These are phyloP conservation scores for Styela clava DNA, from an alignment of 23 tunicate genomes.

Conservation along the genomic window DNA sequence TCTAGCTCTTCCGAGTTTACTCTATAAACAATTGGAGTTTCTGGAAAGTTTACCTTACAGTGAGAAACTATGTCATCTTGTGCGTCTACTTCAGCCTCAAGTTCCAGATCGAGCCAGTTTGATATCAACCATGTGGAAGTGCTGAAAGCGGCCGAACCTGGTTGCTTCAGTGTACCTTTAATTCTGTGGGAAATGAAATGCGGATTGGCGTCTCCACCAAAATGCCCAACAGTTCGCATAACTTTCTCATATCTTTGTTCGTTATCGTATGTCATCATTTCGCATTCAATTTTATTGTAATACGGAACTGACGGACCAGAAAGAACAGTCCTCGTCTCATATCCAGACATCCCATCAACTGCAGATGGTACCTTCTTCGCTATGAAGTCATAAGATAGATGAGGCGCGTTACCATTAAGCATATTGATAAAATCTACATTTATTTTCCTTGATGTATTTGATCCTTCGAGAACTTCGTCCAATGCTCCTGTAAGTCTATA, in stretches of 20 bases:
- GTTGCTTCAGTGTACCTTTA: neutral
- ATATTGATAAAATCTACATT: neutral
- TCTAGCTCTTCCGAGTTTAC: too few relatives aligned
- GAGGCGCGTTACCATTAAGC: neutral
- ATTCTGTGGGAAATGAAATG: constrained; percentile 2
- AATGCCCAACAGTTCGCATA: neutral
- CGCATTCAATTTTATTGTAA: neutral
- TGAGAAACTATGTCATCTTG: neutral
- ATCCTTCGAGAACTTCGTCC: neutral
- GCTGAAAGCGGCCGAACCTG: neutral
- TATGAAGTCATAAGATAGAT: neutral
- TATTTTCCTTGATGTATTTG: neutral
- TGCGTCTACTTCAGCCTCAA: neutral
- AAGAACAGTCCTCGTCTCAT: neutral
- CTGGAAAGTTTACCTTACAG: neutral
- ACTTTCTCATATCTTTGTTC: constrained; percentile 10
- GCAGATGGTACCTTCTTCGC: neutral
- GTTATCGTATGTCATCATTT: constrained; percentile 7
- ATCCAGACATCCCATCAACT: neutral
- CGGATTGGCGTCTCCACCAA: neutral
- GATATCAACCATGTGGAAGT: neutral
- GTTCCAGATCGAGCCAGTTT: neutral
- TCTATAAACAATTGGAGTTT: neutral
- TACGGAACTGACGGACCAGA: neutral
- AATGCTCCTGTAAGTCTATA: neutral